Conservation (phyloP, 1,140 invertebrate species). For the Zophobas atratus region DNA sequence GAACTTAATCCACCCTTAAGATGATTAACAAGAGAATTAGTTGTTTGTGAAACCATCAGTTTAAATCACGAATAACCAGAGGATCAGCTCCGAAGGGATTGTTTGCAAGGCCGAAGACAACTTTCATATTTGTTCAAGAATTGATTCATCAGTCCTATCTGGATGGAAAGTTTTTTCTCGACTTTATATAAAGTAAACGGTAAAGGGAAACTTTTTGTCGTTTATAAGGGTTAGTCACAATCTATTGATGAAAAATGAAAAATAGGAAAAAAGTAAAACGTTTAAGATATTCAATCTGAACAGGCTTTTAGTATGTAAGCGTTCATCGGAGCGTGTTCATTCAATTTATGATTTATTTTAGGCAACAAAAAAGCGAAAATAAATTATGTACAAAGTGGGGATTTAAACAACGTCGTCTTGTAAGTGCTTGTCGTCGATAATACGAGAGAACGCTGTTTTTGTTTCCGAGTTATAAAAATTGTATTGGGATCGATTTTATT, state of each 20-base stretch:
- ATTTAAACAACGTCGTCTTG: conserved; percentile 5
- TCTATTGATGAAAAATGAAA: conserved; percentile 35
- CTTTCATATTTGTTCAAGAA: not conserved
- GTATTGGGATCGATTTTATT: too few species aligned
- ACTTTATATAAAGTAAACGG: conserved; percentile 7
- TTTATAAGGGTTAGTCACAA: conserved; percentile 10
- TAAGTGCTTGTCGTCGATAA: too few species aligned
- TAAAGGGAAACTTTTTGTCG: conserved; percentile 8
- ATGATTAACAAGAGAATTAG: conserved; percentile 29
- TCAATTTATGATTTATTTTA: conserved; percentile 36
- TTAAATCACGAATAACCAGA: conserved; percentile 3
- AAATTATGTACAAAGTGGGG: conserved; percentile 23
- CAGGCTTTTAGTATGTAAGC: conserved; percentile 41
- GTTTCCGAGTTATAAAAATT: too few species aligned
- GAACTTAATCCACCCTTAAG: conserved; percentile 31
- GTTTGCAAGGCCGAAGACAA: not conserved
- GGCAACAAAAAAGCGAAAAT: conserved; percentile 20
- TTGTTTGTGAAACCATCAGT: conserved; percentile 12
- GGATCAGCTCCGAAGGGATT: not conserved
- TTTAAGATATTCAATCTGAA: conserved; percentile 40
- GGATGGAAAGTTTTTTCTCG: conserved; percentile 11
- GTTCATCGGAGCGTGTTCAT: conserved; percentile 37
- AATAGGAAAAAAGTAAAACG: conserved; percentile 36
- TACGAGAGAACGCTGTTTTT: too few species aligned
- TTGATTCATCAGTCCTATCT: conserved; percentile 21